Evolutionary conservation across 2,888 invertebrate genomes (phyloP), one percentile per base, ranked within the genome.

Genomic region (Tachina lurida): DNA sequence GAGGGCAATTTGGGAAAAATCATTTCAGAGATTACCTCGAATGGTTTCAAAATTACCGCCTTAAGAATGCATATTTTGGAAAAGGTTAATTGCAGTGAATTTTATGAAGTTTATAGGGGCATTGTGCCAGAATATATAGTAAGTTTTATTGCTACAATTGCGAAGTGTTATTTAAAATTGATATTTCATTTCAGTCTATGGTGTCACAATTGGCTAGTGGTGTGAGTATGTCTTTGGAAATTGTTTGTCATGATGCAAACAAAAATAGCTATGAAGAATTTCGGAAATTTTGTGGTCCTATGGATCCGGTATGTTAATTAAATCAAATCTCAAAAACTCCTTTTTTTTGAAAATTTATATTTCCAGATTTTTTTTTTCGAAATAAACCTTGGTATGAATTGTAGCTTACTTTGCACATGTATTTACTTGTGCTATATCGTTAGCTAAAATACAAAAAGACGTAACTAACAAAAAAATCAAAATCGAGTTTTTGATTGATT

Each of bases 41-140:
- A 95, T 77, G 96, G 96, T 1, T 98, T 96, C 90, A 94, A 94
- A 63, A 95, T 98, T 60, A 95, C 96, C 0, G 97, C 97, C 0
- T 93, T 98, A 85, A 95, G 96, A 92, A 96, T 97, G 95, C 95
- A 96, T 88, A 94, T 95, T 84, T 94, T 98, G 89, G 97, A 96
- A 89, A 95, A 95, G 86, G 94, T 95, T 0, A 97, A 97, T 91
- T 97, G 97, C 8, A 97, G 97, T 89, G 98, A 98, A 91, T 98
- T 98, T 93, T 95, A 96, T 90, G 98, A 98, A 93, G 96, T 98
- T 5, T 98, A 98, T 92, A 97, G 97, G 91, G 98, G 97, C 2
- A 96, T 97, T 73, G 94, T 97, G 52, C 95, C 95, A 1, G 97
- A 97, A 89, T 96, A 95, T 91, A 94, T 95, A 91, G 96, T 96